Percentiles rank a stretch among this genome's conserved stretches.
These are phyloP conservation scores for Anodontia alba DNA, from an alignment of 2,888 invertebrate genomes.

Conservation along the genomic window DNA sequence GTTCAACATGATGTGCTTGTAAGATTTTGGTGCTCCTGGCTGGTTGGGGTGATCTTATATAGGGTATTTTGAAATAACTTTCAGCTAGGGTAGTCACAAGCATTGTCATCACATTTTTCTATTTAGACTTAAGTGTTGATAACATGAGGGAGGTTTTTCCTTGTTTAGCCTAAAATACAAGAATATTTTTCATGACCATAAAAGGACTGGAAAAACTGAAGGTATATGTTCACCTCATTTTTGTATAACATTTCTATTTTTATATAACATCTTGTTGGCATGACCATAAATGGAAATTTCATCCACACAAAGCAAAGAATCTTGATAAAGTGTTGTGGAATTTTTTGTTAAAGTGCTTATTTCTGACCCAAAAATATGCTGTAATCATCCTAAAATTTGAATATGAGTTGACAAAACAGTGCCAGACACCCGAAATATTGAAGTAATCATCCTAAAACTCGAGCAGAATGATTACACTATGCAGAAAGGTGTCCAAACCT, in stretches of 20 bases:
- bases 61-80: conserved; percentile 8
- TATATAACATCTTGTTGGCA: background rate
- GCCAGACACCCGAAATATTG: too few relatives aligned
- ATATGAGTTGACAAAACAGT: too few relatives aligned
- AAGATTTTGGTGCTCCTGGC: too few relatives aligned
- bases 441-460: too few relatives aligned
- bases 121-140: background rate
- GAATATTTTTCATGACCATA: conserved; percentile 7
- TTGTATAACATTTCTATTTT: background rate
- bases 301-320: background rate
- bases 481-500: too few relatives aligned
- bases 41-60: background rate
- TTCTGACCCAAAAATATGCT: too few relatives aligned
- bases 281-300: conserved; percentile 2
- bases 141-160: background rate
- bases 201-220: conserved; percentile 1
- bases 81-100: background rate
- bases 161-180: conserved; percentile 6
- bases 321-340: background rate
- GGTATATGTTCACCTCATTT: background rate
- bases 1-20: background rate
- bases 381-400: too few relatives aligned
- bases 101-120: background rate
- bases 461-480: too few relatives aligned
- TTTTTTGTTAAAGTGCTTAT: too few relatives aligned